phyloP scores from a whole-genome alignment of 2,888 invertebrate species.

The Morpho deidamia region DNA sequence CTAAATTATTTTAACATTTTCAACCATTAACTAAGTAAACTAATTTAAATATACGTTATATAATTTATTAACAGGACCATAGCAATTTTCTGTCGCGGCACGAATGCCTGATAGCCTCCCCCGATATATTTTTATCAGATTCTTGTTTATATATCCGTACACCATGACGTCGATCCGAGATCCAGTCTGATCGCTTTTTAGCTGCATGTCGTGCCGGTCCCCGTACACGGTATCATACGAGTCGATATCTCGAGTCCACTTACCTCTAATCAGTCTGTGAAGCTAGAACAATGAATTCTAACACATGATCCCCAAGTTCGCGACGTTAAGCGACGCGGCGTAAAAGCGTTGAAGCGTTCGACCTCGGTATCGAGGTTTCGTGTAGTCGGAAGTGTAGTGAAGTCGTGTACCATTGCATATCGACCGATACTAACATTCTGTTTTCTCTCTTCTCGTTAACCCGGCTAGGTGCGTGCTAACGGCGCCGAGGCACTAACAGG shows the following conservation, averaged over 20 bases:
- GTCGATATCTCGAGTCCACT: conserved; percentile 21
- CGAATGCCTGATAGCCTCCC: conserved; percentile 78
- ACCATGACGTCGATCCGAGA: conserved; percentile 66
- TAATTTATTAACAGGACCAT: conserved; percentile 69
- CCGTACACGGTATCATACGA: conserved; percentile 32
- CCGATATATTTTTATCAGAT: conserved; percentile 44
- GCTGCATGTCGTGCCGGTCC: conserved; percentile 59
- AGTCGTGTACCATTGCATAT: conserved; percentile 74
- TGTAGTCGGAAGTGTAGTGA: no score
- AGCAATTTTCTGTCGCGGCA: conserved; percentile 60
- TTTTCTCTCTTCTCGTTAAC: conserved; percentile 85
- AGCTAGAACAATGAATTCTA: conserved; percentile 2
- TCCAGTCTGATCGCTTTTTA: conserved; percentile 64
- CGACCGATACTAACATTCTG: conserved; percentile 83
- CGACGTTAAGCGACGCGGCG: conserved; percentile 43
- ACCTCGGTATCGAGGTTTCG: conserved; percentile 60
- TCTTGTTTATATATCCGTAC: conserved; percentile 57
- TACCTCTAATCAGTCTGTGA: conserved; percentile 6
- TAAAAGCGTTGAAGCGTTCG: conserved; percentile 46
- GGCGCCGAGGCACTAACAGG: conserved; percentile 76
- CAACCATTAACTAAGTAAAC: conserved; percentile 78
- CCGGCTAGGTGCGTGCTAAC: conserved; percentile 90
- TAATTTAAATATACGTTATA: conserved; percentile 65
- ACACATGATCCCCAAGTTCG: conserved; percentile 4
- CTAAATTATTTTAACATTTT: conserved; percentile 77